phyloP scores from a whole-genome alignment of 2,888 invertebrate species.

The Cantharis nigra region DNA sequence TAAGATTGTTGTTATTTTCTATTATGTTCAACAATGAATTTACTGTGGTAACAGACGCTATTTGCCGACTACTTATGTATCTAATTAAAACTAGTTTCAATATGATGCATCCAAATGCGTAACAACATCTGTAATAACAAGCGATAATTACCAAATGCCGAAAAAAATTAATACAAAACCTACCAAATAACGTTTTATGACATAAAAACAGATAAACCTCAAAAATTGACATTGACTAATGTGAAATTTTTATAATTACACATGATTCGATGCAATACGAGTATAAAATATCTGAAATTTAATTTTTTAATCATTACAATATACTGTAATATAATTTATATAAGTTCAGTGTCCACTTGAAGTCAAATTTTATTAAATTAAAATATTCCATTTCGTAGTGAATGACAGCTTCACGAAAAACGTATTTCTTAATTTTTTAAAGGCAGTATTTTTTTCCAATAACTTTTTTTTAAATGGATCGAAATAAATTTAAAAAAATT shows the following conservation, averaged over 20 bases:
- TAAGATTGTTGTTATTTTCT: conserved; percentile 34
- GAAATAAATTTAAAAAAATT: neutral
- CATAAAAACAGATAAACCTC: neutral
- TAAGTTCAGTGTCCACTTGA: neutral
- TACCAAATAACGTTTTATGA: neutral
- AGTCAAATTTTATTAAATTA: neutral
- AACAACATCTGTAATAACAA: neutral
- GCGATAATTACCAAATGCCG: neutral
- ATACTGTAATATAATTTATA: neutral
- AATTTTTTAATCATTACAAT: neutral
- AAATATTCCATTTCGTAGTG: too few relatives aligned
- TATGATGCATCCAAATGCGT: neutral
- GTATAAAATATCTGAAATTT: neutral
- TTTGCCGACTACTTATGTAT: conserved; percentile 12
- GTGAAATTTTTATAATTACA: neutral
- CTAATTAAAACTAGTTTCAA: conserved; percentile 7
- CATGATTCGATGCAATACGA: neutral
- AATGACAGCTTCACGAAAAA: neutral
- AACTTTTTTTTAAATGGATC: neutral
- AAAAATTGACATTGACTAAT: neutral
- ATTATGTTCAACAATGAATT: neutral
- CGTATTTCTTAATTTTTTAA: neutral
- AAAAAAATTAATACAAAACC: neutral
- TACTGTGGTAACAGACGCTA: conserved; percentile 10
- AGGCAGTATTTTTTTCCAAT: neutral